Evolutionary conservation across 2,888 invertebrate genomes (phyloP), one percentile per base, ranked within the genome.

Genomic region (Chaetoderma sp.): DNA sequence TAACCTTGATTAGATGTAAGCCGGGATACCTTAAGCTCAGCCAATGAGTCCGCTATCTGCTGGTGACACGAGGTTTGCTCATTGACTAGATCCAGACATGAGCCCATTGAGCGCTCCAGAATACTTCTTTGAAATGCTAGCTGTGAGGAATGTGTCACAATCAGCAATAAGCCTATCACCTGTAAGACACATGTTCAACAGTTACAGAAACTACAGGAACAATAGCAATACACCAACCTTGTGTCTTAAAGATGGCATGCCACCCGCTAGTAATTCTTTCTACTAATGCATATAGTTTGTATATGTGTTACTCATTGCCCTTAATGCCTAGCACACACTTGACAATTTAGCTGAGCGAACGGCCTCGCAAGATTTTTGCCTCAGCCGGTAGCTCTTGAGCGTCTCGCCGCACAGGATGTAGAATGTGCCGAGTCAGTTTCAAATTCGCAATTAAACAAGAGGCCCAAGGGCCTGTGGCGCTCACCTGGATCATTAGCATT

Each of bases 21-120:
- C n/a, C n/a, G n/a, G n/a, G n/a, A 54, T 63, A 83, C 82, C 86
- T 88, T 91, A n/a, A 92, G 84, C 56, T 89, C 84, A 30, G 86
- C 86, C 68, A 93, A 89, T 4, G 92, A 90, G 27, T 90, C 89
- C 86, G 90, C 89, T 61, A 93, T 90, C 16, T 89, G 89, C 1
- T 89, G 84, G 73, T 88, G 88, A 69, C 88, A 88, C 2, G 87
- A 86, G 1, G 86, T 86, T 74, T 88, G 87, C 65, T 88, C 88
- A 63, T 85, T 84, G 28, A 83, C 76, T 8, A 88, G 68, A 21
- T 74, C 73, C 13, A 88, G 79, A 6, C 78, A 78, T 25, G 67
- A 78, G 2, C 80, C 81, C 78, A 83, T 78, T 39, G 74, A 49
- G 1, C 50, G 36, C 70, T 83, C 81, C 75, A 88, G 87, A 45